A percentile compares a stretch with the other conserved stretches of the same genome.
Conservation (phyloP, 2,797 vertebrate genomes). For the Phaenicophaeus curvirostris region DNA sequence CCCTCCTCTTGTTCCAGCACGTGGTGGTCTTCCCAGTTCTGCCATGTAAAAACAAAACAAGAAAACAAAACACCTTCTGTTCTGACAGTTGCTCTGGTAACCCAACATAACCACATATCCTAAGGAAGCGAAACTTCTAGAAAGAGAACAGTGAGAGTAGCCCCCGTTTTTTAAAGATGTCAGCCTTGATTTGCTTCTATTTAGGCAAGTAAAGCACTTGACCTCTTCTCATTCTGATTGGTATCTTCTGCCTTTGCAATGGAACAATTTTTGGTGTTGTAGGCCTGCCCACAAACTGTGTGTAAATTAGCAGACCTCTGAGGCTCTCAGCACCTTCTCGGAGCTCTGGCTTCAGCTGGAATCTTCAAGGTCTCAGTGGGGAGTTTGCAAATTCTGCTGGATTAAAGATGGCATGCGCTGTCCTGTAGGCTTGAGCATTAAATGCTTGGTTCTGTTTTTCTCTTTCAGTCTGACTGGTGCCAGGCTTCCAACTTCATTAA, state of each 20-base stretch:
- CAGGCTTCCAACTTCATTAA: not conserved
- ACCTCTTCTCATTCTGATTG: not conserved
- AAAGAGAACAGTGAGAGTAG: not conserved
- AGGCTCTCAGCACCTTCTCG: not conserved
- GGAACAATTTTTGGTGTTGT: not conserved
- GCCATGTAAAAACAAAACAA: not conserved
- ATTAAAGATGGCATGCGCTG: not conserved
- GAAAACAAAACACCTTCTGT: conserved; percentile 15
- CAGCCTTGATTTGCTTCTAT: not conserved
- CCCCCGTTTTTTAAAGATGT: too few relatives aligned
- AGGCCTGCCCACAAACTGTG: not conserved
- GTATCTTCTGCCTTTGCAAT: not conserved
- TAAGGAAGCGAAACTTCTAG: conserved; percentile 55
- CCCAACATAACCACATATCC: not conserved
- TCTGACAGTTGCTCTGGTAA: not conserved
- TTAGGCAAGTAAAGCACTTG: not conserved
- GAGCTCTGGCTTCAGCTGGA: not conserved
- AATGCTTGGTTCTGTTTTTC: not conserved
- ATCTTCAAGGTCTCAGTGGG: not conserved
- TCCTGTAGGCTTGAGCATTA: not conserved
- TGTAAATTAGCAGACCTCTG: not conserved
- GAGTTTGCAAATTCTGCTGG: not conserved
- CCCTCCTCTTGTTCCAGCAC: not conserved
- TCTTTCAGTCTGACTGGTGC: not conserved
- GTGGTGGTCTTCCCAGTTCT: not conserved